Percentiles rank a stretch among this genome's conserved stretches.
phyloP scores from a whole-genome alignment of 2,797 vertebrate species.

The Tachyglossus aculeatus region DNA sequence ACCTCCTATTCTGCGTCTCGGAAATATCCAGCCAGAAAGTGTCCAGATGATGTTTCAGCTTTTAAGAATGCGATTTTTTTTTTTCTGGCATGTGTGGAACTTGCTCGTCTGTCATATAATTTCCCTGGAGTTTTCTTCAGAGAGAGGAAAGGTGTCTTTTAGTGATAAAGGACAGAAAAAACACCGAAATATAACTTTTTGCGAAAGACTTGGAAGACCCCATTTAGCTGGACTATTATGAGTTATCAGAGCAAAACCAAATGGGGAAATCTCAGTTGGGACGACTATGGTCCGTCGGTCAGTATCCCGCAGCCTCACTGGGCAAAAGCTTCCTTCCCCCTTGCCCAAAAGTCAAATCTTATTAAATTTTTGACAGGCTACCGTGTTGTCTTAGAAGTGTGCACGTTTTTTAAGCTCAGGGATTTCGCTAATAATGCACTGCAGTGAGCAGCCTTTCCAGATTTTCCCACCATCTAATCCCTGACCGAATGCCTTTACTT shows the following conservation, averaged over 20 bases:
- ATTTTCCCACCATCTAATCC: slow-evolving; percentile 15
- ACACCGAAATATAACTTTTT: slow-evolving; percentile 2
- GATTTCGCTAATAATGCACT: slow-evolving; percentile 14
- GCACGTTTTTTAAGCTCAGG: neutral
- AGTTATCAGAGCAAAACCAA: neutral
- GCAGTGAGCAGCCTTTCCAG: neutral
- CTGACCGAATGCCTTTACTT: slow-evolving; percentile 38
- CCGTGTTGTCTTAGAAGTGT: neutral
- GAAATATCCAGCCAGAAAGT: no score
- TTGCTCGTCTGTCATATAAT: neutral
- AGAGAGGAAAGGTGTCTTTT: neutral
- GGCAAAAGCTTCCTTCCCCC: no score
- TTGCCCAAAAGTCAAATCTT: no score
- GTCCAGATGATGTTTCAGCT: no score
- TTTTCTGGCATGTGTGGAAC: neutral
- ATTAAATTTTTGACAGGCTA: slow-evolving; percentile 2
- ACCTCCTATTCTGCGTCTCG: no score
- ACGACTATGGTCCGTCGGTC: no score
- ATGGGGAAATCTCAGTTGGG: no score
- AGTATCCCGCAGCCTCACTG: no score
- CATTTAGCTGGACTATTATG: slow-evolving; percentile 3
- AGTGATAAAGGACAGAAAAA: neutral
- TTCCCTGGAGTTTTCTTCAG: neutral
- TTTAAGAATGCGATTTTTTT: neutral
- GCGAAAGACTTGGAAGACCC: neutral